A percentile compares a stretch with the other conserved stretches of the same genome.
phyloP scores from a whole-genome alignment of 2,113 vertebrate genomes.

The Drymodes brunneopygia region DNA sequence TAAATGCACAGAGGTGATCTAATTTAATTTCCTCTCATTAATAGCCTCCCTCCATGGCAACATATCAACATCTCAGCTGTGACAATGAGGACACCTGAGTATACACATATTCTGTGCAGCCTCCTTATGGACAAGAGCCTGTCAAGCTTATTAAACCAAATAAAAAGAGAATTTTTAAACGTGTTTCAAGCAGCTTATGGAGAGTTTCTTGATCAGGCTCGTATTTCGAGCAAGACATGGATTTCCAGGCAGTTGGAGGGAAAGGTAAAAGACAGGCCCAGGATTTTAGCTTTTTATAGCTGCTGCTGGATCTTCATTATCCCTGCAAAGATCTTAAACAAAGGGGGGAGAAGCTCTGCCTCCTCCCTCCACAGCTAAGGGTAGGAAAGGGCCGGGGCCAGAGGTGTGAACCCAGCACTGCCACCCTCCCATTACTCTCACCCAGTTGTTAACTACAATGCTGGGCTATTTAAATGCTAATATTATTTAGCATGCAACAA shows the following conservation, averaged over 20 bases:
- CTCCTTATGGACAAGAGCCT: not conserved
- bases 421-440: conserved; percentile 58
- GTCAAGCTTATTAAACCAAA: not conserved
- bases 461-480: conserved; percentile 60
- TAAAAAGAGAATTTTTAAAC: not conserved
- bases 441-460: conserved; percentile 50
- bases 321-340: not conserved
- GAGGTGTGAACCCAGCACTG: conserved; percentile 39
- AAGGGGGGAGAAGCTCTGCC: not conserved
- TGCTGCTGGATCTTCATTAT: not conserved
- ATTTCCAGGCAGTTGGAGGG: not conserved
- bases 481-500: conserved; percentile 56
- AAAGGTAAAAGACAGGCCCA: not conserved
- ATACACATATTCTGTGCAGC: not conserved
- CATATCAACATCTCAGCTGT: conserved; percentile 60
- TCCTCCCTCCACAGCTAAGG: not conserved
- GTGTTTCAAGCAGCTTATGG: not conserved
- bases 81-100: conserved; percentile 60
- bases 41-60: conserved; percentile 67
- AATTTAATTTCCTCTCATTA: conserved; percentile 70
- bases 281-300: not conserved
- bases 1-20: conserved; percentile 60
- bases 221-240: not conserved
- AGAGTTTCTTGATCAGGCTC: not conserved
- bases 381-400: not conserved